Base-by-base conservation (phyloP, 2,888 invertebrate species). In the Isotomurus palustris region DNA sequence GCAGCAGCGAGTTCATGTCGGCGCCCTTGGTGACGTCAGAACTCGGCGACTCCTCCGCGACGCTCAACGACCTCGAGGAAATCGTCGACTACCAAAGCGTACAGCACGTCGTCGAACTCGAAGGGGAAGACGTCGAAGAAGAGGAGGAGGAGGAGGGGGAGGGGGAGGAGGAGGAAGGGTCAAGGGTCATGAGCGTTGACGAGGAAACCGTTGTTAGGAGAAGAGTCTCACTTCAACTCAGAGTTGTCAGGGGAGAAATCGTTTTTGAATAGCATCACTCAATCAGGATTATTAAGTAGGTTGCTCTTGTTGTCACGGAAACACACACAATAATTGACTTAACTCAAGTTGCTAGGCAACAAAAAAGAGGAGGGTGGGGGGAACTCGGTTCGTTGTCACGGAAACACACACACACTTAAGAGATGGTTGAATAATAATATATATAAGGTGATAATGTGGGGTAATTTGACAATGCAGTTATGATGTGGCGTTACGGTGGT, bases 31-130 rank as follows among this genome's bases (percentile, higher is more conserved):
- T 67, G 1, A 69, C 69, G 6, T 58, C 58, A 40, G 69, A 69
- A 44, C 44, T 69, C n/a, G 66, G 62, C 2, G 69, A 69, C 45
- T 54, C 54, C 35, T 63, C 62, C 3, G 69, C 69, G 1, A 69
- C 69, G 1, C 53, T 69, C 10, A 69, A 69, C 56, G 69, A 69
- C 36, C 38, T 69, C 22, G 69, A 69, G 22, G 69, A 64, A 50
- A 52, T 32, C 17, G 22, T 29, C 14, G 47, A 47, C 5, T 43
- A 49, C 3, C 24, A 38, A 3, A 32, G 14, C 2, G 19, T 27
- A 17, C n/a, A 19, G 14, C 45, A 44, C 29, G 19, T 32, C 35
- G 19, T 5, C 22, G 32, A n/a, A n/a, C n/a, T 40, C 24, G 36
- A 45, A 47, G 24, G 38, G 12, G 50, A 53, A 19, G 40, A 32